These are phyloP conservation scores for Macrophya alboannulata DNA, from an alignment of 2,888 invertebrate species.

Conservation along the genomic window DNA sequence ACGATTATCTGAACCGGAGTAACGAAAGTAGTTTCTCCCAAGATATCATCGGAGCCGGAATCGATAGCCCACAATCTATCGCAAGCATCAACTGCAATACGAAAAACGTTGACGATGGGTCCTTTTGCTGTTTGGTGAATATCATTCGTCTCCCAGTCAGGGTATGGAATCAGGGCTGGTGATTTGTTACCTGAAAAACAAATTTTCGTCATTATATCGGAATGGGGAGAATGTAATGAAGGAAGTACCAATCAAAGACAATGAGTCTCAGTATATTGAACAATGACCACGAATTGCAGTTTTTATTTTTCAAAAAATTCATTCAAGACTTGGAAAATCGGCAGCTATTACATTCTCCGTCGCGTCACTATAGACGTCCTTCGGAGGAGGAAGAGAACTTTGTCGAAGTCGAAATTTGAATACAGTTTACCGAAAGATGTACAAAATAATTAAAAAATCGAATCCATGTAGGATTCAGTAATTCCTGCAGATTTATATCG, in stretches of 20 bases:
- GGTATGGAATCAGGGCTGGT: constrained; percentile 88
- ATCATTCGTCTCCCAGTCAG: constrained; percentile 89
- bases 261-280: neutral
- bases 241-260: neutral
- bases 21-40: constrained; percentile 81
- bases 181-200: constrained; percentile 83
- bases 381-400: neutral
- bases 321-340: neutral
- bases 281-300: neutral
- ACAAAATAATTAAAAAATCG: neutral
- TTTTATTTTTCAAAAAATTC: neutral
- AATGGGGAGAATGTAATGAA: neutral
- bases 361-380: neutral
- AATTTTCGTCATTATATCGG: neutral
- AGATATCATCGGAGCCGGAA: constrained; percentile 89
- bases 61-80: constrained; percentile 93
- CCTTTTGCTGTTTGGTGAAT: constrained; percentile 83
- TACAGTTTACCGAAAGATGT: neutral
- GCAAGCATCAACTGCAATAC: constrained; percentile 88
- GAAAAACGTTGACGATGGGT: constrained; percentile 88
- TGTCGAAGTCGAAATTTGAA: neutral
- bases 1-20: constrained; percentile 85
- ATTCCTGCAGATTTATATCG: neutral
- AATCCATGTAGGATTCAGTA: neutral
- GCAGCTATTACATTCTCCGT: neutral